Evolutionary conservation across 2,888 invertebrate genomes (phyloP), one percentile per base, ranked within the genome.

Genomic region (Amphipoea lucens): DNA sequence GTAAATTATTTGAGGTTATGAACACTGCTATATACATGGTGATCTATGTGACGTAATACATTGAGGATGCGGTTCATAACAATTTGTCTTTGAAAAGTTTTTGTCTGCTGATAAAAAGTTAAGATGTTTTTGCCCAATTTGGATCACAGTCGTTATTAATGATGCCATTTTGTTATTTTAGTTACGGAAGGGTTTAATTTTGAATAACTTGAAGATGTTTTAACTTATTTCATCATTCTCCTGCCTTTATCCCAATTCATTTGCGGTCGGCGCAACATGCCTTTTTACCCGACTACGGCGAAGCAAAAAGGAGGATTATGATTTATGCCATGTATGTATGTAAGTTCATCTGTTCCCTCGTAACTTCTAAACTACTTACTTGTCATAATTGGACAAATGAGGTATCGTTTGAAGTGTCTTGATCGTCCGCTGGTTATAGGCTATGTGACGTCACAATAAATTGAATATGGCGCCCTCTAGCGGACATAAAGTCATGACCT

Each of bases 21-120:
- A n/a, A n/a, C 11, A 57, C 20, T 54, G 17, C 20, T n/a, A 14
- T 29, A 71, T 2, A 14, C 14, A 62, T 29, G 5, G 65, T 65
- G 74, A 72, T 45, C 62, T 85, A n/a, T 60, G 23, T 75, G 86
- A 82, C 67, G 83, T 86, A 77, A 86, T 60, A 54, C 4, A 63
- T 62, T 66, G 62, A 86, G 72, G 87, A 75, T 83, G 74, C 68
- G 85, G 48, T 62, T 29, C 11, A 42, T 42, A 23, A 65, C 2
- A 23, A 71, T 48, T 66, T 29, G 40, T n/a, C 45, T 83, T 78
- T 70, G 72, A 78, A 73, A 4, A 51, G 54, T 83, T 83, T 84
- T 86, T 86, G 71, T 14, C 2, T 0, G 7, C 65, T 6, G 20
- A 48, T 72, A 77, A 82, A 86, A 74, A 72, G 54, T 45, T 62